phyloP scores from a whole-genome alignment of 2,797 vertebrate species.

The Aeoliscus strigatus region DNA sequence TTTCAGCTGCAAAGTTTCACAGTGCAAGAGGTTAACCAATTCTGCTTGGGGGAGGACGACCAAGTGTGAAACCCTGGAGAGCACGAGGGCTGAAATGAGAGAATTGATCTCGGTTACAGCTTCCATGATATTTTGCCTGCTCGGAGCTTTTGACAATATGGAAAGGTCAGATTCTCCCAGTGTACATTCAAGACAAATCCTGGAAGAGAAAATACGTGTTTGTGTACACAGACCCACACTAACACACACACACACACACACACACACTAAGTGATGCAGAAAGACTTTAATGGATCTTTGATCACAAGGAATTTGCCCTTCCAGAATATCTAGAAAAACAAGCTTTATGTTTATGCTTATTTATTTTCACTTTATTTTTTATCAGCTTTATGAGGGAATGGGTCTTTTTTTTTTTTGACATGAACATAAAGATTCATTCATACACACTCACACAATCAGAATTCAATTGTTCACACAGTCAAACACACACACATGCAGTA shows the following conservation, averaged over 20 bases:
- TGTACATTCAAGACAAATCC: slow-evolving; percentile 33
- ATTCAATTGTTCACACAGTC: slow-evolving; percentile 29
- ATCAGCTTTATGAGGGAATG: too few relatives aligned
- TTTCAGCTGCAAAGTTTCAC: slow-evolving; percentile 25
- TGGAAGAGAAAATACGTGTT: slow-evolving; percentile 36
- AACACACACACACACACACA: slow-evolving; percentile 16
- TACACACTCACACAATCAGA: slow-evolving; percentile 26
- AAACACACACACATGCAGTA: slow-evolving; percentile 30
- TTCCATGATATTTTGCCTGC: slow-evolving; percentile 39
- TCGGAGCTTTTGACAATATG: slow-evolving; percentile 29
- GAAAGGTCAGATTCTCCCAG: slow-evolving; percentile 58
- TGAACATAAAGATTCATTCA: too few relatives aligned
- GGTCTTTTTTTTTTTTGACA: too few relatives aligned
- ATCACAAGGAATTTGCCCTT: too few relatives aligned
- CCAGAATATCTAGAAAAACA: too few relatives aligned
- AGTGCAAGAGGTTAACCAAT: slow-evolving; percentile 37
- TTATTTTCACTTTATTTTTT: too few relatives aligned
- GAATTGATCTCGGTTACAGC: slow-evolving; percentile 44
- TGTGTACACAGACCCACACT: slow-evolving; percentile 29
- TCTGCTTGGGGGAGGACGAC: slow-evolving; percentile 17
- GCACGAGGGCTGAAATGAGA: slow-evolving; percentile 21
- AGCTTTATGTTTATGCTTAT: too few relatives aligned
- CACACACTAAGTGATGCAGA: too few relatives aligned
- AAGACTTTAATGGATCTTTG: too few relatives aligned
- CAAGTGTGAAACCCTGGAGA: slow-evolving; percentile 19